phyloP scores from a whole-genome alignment of 2,797 vertebrate genomes.

The Eidolon dupreanum region DNA sequence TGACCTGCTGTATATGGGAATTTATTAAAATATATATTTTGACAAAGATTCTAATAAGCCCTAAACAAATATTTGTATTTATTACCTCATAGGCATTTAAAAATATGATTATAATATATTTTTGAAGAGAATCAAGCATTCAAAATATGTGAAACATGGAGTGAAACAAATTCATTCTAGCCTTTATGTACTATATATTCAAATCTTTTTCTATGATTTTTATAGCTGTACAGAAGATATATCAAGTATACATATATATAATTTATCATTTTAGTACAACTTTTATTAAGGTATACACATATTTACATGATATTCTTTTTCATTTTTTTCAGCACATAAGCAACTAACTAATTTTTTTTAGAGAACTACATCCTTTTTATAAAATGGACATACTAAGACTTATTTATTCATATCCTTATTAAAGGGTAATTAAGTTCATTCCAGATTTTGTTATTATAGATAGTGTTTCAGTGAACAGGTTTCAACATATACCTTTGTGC shows the following conservation, averaged over 20 bases:
- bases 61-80: neutral
- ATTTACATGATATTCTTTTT: neutral
- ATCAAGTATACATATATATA: neutral
- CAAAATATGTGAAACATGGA: neutral
- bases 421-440: neutral
- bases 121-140: neutral
- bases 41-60: neutral
- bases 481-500: neutral
- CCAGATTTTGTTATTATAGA: neutral
- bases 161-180: neutral
- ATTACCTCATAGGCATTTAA: neutral
- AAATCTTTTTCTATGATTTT: neutral
- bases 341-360: neutral
- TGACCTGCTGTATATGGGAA: neutral
- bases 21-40: neutral
- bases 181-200: neutral
- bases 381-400: neutral
- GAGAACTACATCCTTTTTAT: neutral
- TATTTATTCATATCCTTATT: neutral
- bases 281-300: neutral
- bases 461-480: neutral
- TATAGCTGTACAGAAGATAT: neutral
- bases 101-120: neutral
- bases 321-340: neutral
- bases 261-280: neutral